Evolutionary conservation across 2,888 invertebrate species (phyloP), one percentile per base, ranked within the genome.

Genomic region (Eustalomyia histrio): DNA sequence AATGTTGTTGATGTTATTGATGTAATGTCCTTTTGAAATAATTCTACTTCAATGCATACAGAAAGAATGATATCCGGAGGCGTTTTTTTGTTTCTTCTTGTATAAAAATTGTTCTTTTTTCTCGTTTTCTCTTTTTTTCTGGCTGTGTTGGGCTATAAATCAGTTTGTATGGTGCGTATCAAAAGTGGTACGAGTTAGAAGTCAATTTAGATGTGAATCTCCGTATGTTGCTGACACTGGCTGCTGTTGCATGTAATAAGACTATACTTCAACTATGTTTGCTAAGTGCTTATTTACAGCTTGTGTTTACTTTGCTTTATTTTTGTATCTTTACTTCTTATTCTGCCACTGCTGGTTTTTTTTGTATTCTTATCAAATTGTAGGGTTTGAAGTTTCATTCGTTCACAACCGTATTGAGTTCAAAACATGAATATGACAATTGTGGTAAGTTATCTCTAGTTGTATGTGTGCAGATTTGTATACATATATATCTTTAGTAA

Each of bases 121-220:
- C 9, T 61, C 73, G 3, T 29, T 29, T 10, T 61, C 71, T 61
- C 63, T 72, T 24, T 24, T 24, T 24, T 24, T 24, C 5, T 71
- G 50, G 67, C 72, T 69, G 21, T 61, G 35, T 72, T 60, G 29
- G 64, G 33, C 74, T 69, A 65, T 65, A 79, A 79, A 79, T 79
- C 64, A 74, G 58, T 43, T 18, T 58, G 74, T 47, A 65, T 65
- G n/a, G n/a, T 79, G 79, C 79, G 74, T 79, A 69, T 55, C 57
- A 29, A 61, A 61, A 35, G 29, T 33, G 17, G 21, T 39, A 33
- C 35, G 21, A 39, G 52, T n/a, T 18, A 2, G 12, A 43, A 39
- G 17, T 10, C 52, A 50, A n/a, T 68, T 43, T 55, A 57, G 65
- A 58, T 58, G 43, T 35, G 24, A n/a, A 47, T n/a, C n/a, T 14